A percentile compares a stretch with the other conserved stretches of the same genome.
These are phyloP conservation scores for Haemorhous mexicanus DNA, from an alignment of 2,113 vertebrate genomes.

Conservation along the genomic window DNA sequence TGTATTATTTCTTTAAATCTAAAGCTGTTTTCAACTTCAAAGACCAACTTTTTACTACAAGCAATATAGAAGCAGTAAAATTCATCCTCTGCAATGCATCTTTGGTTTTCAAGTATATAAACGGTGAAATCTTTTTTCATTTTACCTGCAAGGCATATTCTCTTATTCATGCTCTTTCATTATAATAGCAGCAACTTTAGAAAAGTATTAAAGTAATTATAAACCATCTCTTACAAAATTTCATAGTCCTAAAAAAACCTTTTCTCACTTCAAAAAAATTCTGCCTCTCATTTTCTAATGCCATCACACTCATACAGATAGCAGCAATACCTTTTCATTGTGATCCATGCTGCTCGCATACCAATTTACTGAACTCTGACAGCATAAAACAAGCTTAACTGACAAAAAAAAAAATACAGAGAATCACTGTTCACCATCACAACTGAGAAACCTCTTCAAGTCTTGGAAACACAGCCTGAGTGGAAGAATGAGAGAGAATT, in stretches of 20 bases:
- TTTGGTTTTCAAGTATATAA: slow-evolving; percentile 41
- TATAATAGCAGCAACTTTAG: slow-evolving; percentile 35
- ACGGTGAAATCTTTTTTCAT: neutral
- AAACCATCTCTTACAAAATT: slow-evolving; percentile 23
- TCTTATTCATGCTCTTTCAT: slow-evolving; percentile 48
- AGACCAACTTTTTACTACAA: slow-evolving; percentile 41
- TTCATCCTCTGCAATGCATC: slow-evolving; percentile 17
- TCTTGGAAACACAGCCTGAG: neutral
- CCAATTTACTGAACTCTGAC: slow-evolving; percentile 1
- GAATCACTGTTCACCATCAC: neutral
- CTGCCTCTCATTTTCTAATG: slow-evolving; percentile 1
- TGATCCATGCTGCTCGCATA: neutral
- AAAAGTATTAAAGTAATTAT: slow-evolving; percentile 35
- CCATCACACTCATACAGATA: neutral
- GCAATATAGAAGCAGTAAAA: slow-evolving; percentile 40
- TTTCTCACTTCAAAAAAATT: neutral
- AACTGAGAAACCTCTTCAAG: neutral
- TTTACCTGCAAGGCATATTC: slow-evolving; percentile 60
- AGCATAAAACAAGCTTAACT: slow-evolving; percentile 15
- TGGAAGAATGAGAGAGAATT: neutral
- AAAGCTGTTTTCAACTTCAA: slow-evolving; percentile 50
- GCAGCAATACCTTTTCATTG: neutral
- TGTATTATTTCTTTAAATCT: slow-evolving; percentile 18
- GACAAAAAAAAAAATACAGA: neutral
- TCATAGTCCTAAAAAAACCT: neutral